Conservation (phyloP, 2,888 invertebrate species). For the Diplazon laetatorius region DNA sequence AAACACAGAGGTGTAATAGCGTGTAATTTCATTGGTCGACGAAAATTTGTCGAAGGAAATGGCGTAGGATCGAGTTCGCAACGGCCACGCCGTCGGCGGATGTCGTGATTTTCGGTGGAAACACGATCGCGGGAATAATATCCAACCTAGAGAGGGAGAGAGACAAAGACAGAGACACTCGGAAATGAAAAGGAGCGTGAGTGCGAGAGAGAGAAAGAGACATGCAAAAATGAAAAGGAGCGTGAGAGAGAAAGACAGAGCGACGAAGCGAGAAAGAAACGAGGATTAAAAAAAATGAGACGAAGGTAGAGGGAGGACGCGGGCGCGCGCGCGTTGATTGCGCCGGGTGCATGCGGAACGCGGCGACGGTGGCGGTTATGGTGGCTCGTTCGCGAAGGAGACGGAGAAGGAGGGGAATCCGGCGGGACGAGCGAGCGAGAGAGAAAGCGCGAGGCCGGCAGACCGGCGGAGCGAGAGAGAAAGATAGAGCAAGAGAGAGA, state of each 20-base stretch:
- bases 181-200: slow-evolving; percentile 21
- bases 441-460: no score
- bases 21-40: no score
- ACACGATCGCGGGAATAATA: no score
- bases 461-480: slow-evolving; percentile 49
- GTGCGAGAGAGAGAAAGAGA: neutral
- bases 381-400: slow-evolving; percentile 27
- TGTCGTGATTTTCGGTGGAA: no score
- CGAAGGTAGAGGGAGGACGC: slow-evolving; percentile 10
- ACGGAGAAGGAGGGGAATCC: no score
- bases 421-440: no score
- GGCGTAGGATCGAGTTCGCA: no score
- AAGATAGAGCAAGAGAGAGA: slow-evolving; percentile 37
- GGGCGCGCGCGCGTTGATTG: slow-evolving; percentile 19
- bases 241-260: neutral
- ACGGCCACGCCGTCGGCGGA: no score
- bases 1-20: no score
- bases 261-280: slow-evolving; percentile 28
- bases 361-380: slow-evolving; percentile 53
- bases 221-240: neutral
- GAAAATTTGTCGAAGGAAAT: no score
- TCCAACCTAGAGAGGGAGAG: neutral
- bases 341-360: slow-evolving; percentile 46
- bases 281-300: no score
- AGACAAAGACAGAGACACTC: neutral